phyloP scores from a whole-genome alignment of 2,888 invertebrate genomes.

The Pilophorus perplexus region DNA sequence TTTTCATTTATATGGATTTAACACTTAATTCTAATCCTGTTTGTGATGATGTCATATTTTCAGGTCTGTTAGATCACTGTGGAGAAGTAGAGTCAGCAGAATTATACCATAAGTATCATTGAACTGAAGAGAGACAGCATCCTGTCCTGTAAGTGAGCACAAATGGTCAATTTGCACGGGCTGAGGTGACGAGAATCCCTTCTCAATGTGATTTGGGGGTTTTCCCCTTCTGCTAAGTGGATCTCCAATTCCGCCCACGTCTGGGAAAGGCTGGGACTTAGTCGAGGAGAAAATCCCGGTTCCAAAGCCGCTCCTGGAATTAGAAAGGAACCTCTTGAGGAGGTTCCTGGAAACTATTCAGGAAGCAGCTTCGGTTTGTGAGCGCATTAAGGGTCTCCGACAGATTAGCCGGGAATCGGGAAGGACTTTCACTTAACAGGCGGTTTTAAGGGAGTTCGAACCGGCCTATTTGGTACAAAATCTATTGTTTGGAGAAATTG shows the following conservation, averaged over 20 bases:
- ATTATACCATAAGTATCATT: no score
- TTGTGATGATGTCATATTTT: no score
- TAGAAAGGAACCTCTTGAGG: slow-evolving; percentile 1
- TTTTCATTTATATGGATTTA: background rate
- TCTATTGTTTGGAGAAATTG: no score
- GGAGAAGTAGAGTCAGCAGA: no score
- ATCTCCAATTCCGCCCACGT: slow-evolving; percentile 20
- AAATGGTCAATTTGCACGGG: slow-evolving; percentile 17
- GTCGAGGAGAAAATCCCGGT: slow-evolving; percentile 13
- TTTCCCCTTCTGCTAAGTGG: slow-evolving; percentile 24
- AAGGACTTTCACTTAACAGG: no score
- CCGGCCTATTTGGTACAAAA: no score
- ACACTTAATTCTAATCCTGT: background rate
- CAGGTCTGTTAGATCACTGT: no score
- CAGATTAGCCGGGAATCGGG: no score
- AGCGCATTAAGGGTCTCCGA: no score
- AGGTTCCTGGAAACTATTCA: slow-evolving; percentile 8
- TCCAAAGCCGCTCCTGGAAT: slow-evolving; percentile 8
- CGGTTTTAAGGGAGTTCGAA: no score
- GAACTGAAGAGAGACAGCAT: no score
- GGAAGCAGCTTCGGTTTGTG: slow-evolving; percentile 22
- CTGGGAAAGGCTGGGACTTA: background rate
- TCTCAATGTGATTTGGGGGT: slow-evolving; percentile 17
- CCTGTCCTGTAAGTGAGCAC: no score
- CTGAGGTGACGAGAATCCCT: background rate